These are phyloP conservation scores for Cardinalis cardinalis DNA, from an alignment of 2,113 vertebrate genomes.

Conservation along the genomic window DNA sequence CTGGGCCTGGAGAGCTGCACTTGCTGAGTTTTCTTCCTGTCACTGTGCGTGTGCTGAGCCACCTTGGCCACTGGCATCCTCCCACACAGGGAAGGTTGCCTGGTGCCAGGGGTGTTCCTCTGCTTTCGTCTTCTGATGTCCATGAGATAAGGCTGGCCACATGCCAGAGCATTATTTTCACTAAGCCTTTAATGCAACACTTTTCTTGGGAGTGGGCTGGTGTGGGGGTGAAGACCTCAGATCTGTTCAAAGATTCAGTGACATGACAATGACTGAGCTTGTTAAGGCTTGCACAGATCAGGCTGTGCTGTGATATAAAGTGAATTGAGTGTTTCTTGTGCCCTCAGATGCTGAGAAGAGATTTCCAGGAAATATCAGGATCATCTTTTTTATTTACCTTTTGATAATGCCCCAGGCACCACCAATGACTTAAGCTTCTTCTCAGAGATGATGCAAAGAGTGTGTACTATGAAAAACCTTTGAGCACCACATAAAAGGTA, in stretches of 20 bases:
- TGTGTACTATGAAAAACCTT: background rate
- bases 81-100: background rate
- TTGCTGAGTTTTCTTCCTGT: background rate
- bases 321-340: background rate
- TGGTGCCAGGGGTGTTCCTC: background rate
- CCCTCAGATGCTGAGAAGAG: background rate
- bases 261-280: background rate
- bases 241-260: background rate
- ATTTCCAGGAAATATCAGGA: background rate
- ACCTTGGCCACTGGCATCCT: background rate
- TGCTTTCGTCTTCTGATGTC: background rate
- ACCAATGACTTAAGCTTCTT: background rate
- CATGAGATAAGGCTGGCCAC: background rate
- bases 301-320: background rate
- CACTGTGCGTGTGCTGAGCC: rapidly evolving
- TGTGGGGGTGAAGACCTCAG: background rate
- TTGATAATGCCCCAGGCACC: background rate
- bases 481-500: background rate
- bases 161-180: background rate
- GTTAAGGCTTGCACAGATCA: background rate
- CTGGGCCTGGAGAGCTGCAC: background rate
- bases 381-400: background rate
- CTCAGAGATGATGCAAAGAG: background rate
- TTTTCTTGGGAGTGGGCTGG: background rate
- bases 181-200: background rate